Evolutionary conservation across 2,113 vertebrate genomes (phyloP), one percentile per base, ranked within the genome.

Genomic region (Balaenoptera acutorostrata): DNA sequence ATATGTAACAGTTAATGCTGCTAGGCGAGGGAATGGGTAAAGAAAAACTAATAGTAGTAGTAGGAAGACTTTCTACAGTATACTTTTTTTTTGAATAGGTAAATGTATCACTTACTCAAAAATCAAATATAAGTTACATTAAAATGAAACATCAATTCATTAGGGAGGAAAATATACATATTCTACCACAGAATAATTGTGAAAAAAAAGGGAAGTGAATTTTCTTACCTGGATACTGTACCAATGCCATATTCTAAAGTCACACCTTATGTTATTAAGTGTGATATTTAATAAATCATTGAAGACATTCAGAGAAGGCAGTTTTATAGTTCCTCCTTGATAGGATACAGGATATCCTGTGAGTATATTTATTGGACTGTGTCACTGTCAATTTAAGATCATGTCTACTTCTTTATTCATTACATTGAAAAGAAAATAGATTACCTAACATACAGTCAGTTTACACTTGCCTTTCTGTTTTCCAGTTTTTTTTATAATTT

Each of bases 371-470:
- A 86, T 69, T 71, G 69, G 55, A 75, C 27, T 86, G 21, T 89
- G 61, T 86, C 85, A 92, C 88, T 94, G 90, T 95, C 93, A 94
- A 61, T 84, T 93, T 97, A 96, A 89, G 84, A 80, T 87, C 71
- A 78, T 57, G 68, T 91, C 88, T 87, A 78, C 74, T 69, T 93
- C 69, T 92, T 95, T 93, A 93, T 97, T 95, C 64, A 93, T 31
- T 96, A 87, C 88, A 78, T 88, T 97, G 72, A 92, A 96, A 97
- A 96, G 41, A 96, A 96, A 97, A 97, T 80, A 87, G 93, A 95
- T 97, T 89, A 93, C 86, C 20, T 95, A 92, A 61, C 64, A 94
- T 20, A 20, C 9, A 84, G 21, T 94, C n/a, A 87, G 87, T 89
- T 94, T 95, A 59, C 1, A n/a, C 27, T 96, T 71, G 44, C 15